These are phyloP conservation scores for Paramacrobiotus metropolitanus DNA, from an alignment of 1,140 invertebrate species.

Conservation along the genomic window DNA sequence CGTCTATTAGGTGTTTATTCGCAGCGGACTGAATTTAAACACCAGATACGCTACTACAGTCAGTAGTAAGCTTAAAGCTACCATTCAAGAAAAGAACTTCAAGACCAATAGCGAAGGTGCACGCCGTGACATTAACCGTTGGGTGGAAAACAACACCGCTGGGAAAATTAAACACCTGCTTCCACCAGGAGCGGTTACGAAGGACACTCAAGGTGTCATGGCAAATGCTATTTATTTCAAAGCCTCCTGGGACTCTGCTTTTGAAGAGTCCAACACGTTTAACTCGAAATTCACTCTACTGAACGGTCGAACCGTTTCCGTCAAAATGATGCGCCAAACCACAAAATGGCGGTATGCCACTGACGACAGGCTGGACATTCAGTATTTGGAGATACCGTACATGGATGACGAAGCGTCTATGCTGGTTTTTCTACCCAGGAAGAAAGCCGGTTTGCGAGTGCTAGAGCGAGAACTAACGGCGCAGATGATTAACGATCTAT, in stretches of 20 bases:
- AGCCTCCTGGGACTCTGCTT: constrained; percentile 46
- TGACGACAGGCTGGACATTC: constrained; percentile 29
- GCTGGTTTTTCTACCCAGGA: constrained; percentile 17
- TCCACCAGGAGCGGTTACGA: no score
- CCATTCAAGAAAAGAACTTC: no score
- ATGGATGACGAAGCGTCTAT: constrained; percentile 30
- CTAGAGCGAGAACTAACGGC: neutral
- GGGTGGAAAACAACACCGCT: no score
- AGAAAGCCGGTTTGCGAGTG: constrained; percentile 9
- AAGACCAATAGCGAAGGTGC: no score
- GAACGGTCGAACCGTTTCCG: neutral
- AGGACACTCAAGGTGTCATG: constrained; percentile 34
- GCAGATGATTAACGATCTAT: neutral
- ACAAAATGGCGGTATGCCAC: neutral
- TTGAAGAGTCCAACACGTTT: constrained; percentile 34
- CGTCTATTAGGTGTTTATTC: no score
- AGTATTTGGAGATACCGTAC: constrained; percentile 39
- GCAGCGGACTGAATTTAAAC: no score
- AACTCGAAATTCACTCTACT: constrained; percentile 40
- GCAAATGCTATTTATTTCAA: constrained; percentile 68
- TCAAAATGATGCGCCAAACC: neutral
- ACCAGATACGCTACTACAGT: no score
- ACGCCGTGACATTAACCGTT: no score
- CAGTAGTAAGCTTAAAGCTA: no score
- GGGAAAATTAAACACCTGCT: no score